Base-by-base conservation (phyloP, 92 coral and sea anemone species). In the Porites lobata region DNA sequence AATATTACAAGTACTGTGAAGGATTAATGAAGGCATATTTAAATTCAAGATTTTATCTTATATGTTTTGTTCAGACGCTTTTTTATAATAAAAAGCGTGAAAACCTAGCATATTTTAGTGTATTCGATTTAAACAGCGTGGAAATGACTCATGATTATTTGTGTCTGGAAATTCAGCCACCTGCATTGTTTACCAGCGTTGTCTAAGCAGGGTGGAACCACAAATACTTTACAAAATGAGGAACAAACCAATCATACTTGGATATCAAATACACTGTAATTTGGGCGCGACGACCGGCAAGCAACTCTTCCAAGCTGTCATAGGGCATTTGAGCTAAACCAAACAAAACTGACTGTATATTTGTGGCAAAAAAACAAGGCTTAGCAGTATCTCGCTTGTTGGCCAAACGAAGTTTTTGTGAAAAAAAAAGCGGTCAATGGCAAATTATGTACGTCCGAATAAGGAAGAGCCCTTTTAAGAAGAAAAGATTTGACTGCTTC, bases 131-230 rank as follows among this genome's bases (percentile, higher is more conserved):
- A 53, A 17, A 50, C 18, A 58, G 21, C 67, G 47, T 18, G 14
- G 17, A 32, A 19, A 19, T 71, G 65, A 62, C 6, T 82, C 86
- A 82, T 72, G 69, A 13, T 43, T 82, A 70, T 82, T 70, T 74
- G 6, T 26, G 81, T 63, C 63, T 74, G 51, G 51, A 47, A 24
- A 14, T 8, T 11, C 18, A 15, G 38, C 73, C 73, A 84, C 87
- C 87, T 74, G 87, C 29, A 7, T 7, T 84, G 87, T 84, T 84
- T 84, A 73, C 87, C 21, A 69, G 87, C 87, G 65, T 26, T 47
- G 10, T 1, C 47, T 29, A 6, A 14, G 70, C 64, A 9, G 73
- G 77, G 52, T 15, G 26, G 50, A 20, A 65, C 79, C 87, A 17
- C 87, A 82, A 71, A 50, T 13, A 18, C 12, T 43, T 22, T 3